Percentiles rank a stretch among this genome's conserved stretches.
Conservation (phyloP, 2,797 vertebrate genomes). For the Sylvilagus floridanus region DNA sequence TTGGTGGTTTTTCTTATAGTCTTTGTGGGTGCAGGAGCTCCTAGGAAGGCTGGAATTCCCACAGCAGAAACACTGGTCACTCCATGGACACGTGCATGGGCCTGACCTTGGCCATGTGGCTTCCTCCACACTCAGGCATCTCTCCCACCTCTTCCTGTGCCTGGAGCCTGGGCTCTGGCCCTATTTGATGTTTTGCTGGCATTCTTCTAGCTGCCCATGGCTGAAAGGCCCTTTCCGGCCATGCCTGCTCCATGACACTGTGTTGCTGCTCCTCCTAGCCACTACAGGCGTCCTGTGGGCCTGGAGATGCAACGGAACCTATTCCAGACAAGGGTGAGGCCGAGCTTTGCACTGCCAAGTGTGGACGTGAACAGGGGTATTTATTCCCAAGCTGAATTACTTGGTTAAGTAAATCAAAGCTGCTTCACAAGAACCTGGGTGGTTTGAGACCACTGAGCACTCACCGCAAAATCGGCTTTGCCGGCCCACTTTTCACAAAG, state of each 20-base stretch:
- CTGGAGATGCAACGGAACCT: too few species aligned
- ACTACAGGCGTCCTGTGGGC: too few species aligned
- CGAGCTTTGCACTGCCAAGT: fast-evolving
- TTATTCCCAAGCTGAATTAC: background rate
- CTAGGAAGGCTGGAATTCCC: fast-evolving
- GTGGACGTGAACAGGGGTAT: background rate
- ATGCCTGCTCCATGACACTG: fast-evolving
- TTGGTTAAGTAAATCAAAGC: background rate
- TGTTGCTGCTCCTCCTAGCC: background rate
- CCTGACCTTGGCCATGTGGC: fast-evolving
- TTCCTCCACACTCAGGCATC: fast-evolving
- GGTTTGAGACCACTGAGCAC: background rate
- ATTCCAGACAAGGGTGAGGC: background rate
- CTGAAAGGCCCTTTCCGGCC: background rate
- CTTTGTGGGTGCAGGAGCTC: fast-evolving
- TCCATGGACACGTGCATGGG: fast-evolving
- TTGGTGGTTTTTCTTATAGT: too few species aligned
- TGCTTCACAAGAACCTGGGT: background rate
- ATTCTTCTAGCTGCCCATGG: fast-evolving
- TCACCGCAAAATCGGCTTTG: background rate
- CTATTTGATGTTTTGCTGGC: fast-evolving
- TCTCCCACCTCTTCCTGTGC: background rate
- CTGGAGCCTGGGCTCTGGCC: too few species aligned
- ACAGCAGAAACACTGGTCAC: fast-evolving
- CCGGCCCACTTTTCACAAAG: background rate